These are phyloP conservation scores for Myotis pilosus DNA, from an alignment of 2,797 vertebrate species.

Conservation along the genomic window DNA sequence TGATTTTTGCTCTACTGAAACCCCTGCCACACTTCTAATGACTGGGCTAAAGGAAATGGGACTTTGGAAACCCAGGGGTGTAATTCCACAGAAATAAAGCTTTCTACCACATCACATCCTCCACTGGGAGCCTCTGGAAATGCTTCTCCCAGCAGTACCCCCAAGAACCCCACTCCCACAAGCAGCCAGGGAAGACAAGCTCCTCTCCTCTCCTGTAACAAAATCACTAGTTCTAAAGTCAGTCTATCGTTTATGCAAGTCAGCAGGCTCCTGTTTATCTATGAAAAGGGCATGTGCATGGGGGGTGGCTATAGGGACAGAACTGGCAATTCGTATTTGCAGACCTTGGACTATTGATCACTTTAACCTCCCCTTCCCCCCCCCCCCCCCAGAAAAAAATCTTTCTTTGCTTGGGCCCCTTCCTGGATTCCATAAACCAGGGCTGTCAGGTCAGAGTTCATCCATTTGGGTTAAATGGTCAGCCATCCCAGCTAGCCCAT, in stretches of 20 bases:
- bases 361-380: not conserved
- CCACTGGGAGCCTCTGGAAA: not conserved
- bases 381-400: not conserved
- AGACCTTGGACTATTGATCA: not conserved
- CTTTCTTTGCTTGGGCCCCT: not conserved
- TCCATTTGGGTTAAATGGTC: not conserved
- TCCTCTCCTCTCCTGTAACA: not conserved
- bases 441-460: not conserved
- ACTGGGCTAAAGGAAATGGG: not conserved
- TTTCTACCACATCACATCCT: not conserved
- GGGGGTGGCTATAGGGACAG: not conserved
- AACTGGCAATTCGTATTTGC: not conserved
- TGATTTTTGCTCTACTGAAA: not conserved
- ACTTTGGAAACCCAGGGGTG: not conserved
- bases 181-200: not conserved
- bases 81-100: not conserved
- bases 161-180: not conserved
- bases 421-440: constrained; percentile 8
- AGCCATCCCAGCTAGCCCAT: not conserved
- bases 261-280: not conserved
- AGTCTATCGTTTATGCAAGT: not conserved
- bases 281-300: not conserved
- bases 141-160: not conserved
- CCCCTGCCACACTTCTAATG: not conserved
- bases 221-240: not conserved